phyloP scores from a whole-genome alignment of 2,113 vertebrate species.

The Microtus oregoni region DNA sequence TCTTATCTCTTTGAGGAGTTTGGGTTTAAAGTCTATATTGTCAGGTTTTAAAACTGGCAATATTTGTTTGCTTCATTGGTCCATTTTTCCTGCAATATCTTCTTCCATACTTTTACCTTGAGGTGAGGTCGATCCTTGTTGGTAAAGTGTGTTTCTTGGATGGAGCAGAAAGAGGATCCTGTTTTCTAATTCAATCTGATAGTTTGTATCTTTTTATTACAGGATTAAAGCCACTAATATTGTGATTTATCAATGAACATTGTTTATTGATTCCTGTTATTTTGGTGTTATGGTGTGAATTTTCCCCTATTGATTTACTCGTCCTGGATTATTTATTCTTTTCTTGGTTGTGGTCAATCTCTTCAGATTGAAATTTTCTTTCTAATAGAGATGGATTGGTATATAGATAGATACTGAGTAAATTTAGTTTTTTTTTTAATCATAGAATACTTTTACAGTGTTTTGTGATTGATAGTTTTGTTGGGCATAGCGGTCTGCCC shows the following conservation, averaged over 20 bases:
- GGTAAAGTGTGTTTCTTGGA: background rate
- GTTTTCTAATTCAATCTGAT: background rate
- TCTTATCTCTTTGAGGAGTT: background rate
- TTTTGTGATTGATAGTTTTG: background rate
- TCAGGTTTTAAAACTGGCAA: background rate
- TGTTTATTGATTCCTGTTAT: background rate
- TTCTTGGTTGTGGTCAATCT: background rate
- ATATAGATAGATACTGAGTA: background rate
- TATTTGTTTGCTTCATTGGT: background rate
- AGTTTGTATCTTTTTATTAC: background rate
- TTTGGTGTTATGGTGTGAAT: background rate
- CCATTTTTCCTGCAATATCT: background rate
- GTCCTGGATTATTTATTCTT: background rate
- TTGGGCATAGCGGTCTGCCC: background rate
- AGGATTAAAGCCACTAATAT: background rate
- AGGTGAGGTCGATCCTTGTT: background rate
- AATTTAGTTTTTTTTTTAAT: background rate
- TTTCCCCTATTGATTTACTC: background rate
- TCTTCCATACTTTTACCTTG: background rate
- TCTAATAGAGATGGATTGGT: background rate
- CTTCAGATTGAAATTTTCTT: background rate
- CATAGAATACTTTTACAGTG: background rate
- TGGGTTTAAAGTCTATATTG: background rate
- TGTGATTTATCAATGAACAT: background rate
- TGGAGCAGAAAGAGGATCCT: background rate